phyloP scores from a whole-genome alignment of 2,113 vertebrate species.

The Hucho hucho region DNA sequence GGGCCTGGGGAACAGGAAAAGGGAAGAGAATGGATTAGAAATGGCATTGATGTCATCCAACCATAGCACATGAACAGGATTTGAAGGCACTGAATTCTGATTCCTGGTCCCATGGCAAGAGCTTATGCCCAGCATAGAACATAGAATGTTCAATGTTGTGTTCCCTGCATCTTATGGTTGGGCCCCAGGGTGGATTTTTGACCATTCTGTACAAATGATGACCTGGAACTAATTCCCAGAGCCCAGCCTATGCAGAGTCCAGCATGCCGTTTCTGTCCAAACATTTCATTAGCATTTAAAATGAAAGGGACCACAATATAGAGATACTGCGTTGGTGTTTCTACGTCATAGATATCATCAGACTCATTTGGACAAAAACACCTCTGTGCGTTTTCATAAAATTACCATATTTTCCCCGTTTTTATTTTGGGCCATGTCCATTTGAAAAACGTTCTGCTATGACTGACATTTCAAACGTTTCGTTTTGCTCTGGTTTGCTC shows the following conservation, averaged over 20 bases:
- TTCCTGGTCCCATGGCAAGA: not conserved
- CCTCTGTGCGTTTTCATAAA: not conserved
- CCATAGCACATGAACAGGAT: not conserved
- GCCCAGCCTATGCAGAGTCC: not conserved
- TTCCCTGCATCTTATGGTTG: not conserved
- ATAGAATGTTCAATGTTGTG: not conserved
- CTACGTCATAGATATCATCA: not conserved
- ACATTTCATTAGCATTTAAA: constrained; percentile 30
- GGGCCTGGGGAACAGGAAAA: constrained; percentile 61
- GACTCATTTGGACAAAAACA: not conserved
- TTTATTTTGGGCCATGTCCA: constrained; percentile 5
- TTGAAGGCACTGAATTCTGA: not conserved
- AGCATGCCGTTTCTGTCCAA: not conserved
- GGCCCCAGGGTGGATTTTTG: too few species aligned
- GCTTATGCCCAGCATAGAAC: not conserved
- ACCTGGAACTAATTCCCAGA: constrained; percentile 38
- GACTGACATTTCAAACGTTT: not conserved
- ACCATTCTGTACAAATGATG: constrained; percentile 9
- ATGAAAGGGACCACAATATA: constrained; percentile 14
- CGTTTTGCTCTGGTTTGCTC: not conserved
- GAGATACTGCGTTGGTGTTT: not conserved
- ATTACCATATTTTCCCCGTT: not conserved
- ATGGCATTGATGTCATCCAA: not conserved
- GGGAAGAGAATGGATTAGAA: constrained; percentile 21
- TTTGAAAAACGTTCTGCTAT: not conserved